phyloP scores from a whole-genome alignment of 2,797 vertebrate genomes.

The Lycodopsis pacificus region DNA sequence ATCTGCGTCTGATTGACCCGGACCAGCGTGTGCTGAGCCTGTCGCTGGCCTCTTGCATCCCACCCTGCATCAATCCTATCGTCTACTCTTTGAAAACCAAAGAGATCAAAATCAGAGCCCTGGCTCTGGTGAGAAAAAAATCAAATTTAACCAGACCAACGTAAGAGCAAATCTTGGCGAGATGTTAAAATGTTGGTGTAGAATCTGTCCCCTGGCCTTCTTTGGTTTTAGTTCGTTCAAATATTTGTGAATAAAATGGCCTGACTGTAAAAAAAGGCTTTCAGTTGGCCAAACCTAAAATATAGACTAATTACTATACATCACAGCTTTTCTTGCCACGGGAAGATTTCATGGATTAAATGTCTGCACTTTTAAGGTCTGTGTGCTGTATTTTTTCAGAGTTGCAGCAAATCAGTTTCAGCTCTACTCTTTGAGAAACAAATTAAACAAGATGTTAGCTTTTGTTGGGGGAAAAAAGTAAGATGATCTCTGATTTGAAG shows the following conservation, averaged over 20 bases:
- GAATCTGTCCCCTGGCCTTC: no score
- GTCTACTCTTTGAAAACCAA: constrained; percentile 81
- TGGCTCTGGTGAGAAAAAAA: constrained; percentile 50
- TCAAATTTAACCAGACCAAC: neutral
- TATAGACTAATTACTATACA: neutral
- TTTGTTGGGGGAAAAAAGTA: neutral
- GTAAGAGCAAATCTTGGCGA: neutral
- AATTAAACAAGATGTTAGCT: neutral
- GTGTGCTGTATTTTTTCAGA: neutral
- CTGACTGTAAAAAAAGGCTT: neutral
- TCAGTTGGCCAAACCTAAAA: neutral
- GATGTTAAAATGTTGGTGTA: neutral
- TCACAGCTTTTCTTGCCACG: neutral
- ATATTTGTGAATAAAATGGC: neutral
- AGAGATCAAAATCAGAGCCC: constrained; percentile 63
- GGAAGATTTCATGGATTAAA: neutral
- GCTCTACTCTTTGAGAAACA: neutral
- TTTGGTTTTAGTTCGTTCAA: neutral
- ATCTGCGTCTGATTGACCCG: constrained; percentile 54
- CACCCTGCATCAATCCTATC: constrained; percentile 79
- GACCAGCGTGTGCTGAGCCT: constrained; percentile 75
- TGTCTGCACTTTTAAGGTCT: neutral
- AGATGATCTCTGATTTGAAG: neutral
- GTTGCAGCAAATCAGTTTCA: neutral
- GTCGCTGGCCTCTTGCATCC: constrained; percentile 76